Percentiles rank a stretch among this genome's conserved stretches.
phyloP scores from a whole-genome alignment of 2,113 vertebrate species.

The Jacana jacana region DNA sequence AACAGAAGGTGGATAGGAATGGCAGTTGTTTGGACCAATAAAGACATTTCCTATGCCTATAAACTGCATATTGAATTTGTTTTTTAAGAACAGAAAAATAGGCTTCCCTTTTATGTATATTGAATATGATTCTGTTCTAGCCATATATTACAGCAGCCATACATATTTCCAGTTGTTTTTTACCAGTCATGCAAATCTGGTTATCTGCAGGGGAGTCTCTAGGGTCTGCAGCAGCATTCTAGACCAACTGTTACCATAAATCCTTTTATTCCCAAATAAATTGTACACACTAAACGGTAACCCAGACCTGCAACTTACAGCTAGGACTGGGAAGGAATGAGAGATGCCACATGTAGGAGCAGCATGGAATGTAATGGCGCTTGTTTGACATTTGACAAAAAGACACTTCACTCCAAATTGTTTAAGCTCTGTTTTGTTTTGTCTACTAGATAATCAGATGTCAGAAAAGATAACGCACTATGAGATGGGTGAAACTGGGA shows the following conservation, averaged over 20 bases:
- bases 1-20: not conserved
- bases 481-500: not conserved
- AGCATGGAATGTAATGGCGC: not conserved
- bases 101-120: not conserved
- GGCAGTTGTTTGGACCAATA: not conserved
- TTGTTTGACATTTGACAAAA: not conserved
- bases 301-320: not conserved
- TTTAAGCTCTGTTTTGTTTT: not conserved
- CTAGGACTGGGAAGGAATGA: too few relatives aligned
- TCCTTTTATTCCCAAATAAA: not conserved
- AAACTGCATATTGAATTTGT: not conserved
- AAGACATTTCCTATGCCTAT: not conserved
- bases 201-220: not conserved
- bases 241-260: not conserved
- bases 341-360: not conserved
- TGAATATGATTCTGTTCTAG: not conserved
- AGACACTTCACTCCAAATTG: not conserved
- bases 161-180: not conserved
- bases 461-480: not conserved
- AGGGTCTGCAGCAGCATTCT: not conserved
- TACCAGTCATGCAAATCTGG: not conserved
- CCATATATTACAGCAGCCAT: not conserved
- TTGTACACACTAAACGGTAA: not conserved
- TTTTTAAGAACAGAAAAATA: not conserved
- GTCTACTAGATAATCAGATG: not conserved